phyloP scores from a whole-genome alignment of 2,888 invertebrate species.

The Plusia festucae region DNA sequence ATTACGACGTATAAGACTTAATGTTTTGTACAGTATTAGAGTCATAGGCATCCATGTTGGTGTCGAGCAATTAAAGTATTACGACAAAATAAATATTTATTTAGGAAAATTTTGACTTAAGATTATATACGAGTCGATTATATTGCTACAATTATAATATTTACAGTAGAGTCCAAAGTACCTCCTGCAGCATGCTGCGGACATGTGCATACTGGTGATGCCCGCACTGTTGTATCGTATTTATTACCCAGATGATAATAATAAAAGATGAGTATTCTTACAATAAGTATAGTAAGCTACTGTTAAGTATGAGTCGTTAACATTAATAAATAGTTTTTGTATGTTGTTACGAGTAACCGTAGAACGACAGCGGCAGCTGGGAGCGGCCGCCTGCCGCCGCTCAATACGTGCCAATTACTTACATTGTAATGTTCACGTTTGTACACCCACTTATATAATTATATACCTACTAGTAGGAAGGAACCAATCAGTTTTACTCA shows the following conservation, averaged over 20 bases:
- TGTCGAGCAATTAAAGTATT: conserved; percentile 63
- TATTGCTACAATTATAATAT: conserved; percentile 53
- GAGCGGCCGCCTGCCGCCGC: not conserved
- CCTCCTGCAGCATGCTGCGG: conserved; percentile 25
- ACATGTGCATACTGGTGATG: conserved; percentile 22
- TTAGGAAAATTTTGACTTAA: conserved; percentile 64
- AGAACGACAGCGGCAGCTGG: conserved; percentile 7
- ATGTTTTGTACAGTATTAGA: conserved; percentile 77
- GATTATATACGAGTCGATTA: conserved; percentile 53
- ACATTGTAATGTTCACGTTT: conserved; percentile 15
- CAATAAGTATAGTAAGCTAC: conserved; percentile 44
- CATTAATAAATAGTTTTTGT: conserved; percentile 54
- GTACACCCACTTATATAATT: no score
- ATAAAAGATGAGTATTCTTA: conserved; percentile 47
- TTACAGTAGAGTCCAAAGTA: conserved; percentile 48
- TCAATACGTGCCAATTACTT: conserved; percentile 57
- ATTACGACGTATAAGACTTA: conserved; percentile 17
- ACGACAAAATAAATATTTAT: conserved; percentile 69
- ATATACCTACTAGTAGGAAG: no score
- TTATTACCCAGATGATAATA: conserved; percentile 23
- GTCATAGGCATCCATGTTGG: conserved; percentile 46
- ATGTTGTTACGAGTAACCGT: conserved; percentile 51
- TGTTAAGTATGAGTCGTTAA: conserved; percentile 45
- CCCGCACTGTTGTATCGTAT: conserved; percentile 3
- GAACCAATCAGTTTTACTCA: not conserved